Base-by-base conservation (phyloP, 2,888 invertebrate species). In the Nyleta sp. region DNA sequence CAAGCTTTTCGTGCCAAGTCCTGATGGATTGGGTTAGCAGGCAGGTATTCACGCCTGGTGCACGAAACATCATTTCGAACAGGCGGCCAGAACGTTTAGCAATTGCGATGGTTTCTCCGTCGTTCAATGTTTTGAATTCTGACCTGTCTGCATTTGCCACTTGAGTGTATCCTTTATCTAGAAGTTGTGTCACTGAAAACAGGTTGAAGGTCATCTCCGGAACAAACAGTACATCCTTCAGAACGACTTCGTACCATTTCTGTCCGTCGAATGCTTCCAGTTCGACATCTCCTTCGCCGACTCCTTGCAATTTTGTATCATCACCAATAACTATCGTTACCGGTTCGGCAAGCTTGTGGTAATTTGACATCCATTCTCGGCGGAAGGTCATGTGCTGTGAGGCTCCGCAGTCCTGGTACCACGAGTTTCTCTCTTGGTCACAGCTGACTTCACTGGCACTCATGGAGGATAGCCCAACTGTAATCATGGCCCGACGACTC, bases 1-100 rank as follows among this genome's bases (percentile, higher is more conserved):
- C 84, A 6, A 86, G 46, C 48, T 73, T 75, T 77, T 86, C 85
- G 46, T 86, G 84, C 85, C 83, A 86, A 2, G 7, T 7, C 7
- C 7, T 24, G 3, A 24, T 24, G 4, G 24, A 24, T 7, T 24
- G 3, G 3, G 24, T 24, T 7, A 24, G 7, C 24, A 24, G 3
- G 7, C 24, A 24, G 7, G 4, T 24, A 5, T 24, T 7, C 24
- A 24, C 7, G 3, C 7, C 24, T 3, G 3, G 4, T 24, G 4
- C 4, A 7, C 24, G 24, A 24, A 24, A 24, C 7, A 5, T 24
- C 24, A 24, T 24, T 7, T 24, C 7, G 7, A 24, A 24, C 24
- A 24, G 24, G 4, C 7, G 3, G 3, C 24, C 24, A 24, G 3
- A 3, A 5, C 24, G 3, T 24, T 24, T 7, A 5, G 24, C 24